These are phyloP conservation scores for Paedocypris micromegethes DNA, from an alignment of 2,797 vertebrate genomes.

Conservation along the genomic window DNA sequence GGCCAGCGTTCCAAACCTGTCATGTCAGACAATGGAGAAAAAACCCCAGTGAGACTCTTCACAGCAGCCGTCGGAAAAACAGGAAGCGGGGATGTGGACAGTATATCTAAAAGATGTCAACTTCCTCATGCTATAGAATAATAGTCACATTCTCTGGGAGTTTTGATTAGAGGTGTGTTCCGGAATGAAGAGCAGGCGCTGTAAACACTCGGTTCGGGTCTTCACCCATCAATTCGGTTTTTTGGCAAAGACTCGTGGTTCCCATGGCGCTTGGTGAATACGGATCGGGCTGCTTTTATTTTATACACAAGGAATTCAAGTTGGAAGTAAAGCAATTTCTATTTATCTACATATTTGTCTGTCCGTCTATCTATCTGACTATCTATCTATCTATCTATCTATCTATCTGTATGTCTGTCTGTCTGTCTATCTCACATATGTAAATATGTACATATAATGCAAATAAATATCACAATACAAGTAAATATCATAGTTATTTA, in stretches of 20 bases:
- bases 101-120: slow-evolving; percentile 21
- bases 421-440: no score
- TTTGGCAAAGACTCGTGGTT: slow-evolving; percentile 31
- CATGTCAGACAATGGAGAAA: slow-evolving; percentile 19
- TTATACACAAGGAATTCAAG: slow-evolving; percentile 1
- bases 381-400: background rate
- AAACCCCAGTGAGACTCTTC: slow-evolving; percentile 4
- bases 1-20: slow-evolving; percentile 11
- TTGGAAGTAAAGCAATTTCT: background rate
- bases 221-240: slow-evolving; percentile 5
- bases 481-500: no score
- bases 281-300: background rate
- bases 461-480: no score
- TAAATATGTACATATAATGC: no score
- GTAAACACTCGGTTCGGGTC: background rate
- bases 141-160: background rate
- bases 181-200: background rate
- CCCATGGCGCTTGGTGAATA: slow-evolving; percentile 26
- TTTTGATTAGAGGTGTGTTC: background rate
- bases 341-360: background rate
- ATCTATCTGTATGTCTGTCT: no score
- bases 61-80: slow-evolving; percentile 11
- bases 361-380: no score
- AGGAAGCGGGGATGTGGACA: slow-evolving; percentile 30
- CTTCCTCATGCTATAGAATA: slow-evolving; percentile 14